These are phyloP conservation scores for Pipistrellus nathusii DNA, from an alignment of 2,797 vertebrate genomes.

Conservation along the genomic window DNA sequence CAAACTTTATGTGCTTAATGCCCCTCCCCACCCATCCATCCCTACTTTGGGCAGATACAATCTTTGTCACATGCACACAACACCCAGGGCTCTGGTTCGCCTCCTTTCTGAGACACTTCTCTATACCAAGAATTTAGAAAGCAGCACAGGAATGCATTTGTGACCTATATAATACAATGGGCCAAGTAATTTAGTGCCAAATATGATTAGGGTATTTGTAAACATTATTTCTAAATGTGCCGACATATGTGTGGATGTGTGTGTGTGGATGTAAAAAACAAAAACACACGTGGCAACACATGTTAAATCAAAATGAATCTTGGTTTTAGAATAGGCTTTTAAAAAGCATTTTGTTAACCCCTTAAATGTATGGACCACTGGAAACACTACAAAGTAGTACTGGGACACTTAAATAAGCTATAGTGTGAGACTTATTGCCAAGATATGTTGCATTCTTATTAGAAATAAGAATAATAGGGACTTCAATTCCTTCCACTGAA, in stretches of 20 bases:
- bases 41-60: not conserved
- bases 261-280: not conserved
- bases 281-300: not conserved
- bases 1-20: not conserved
- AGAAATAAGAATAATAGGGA: not conserved
- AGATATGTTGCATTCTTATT: not conserved
- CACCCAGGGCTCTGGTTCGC: not conserved
- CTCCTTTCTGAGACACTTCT: not conserved
- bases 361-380: not conserved
- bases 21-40: fast-evolving
- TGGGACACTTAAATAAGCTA: not conserved
- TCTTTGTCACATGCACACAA: not conserved
- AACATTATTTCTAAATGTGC: not conserved
- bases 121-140: not conserved
- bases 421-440: not conserved
- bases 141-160: not conserved
- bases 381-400: not conserved
- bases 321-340: not conserved
- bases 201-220: not conserved
- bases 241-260: not conserved
- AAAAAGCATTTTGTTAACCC: not conserved
- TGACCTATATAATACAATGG: not conserved
- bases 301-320: not conserved
- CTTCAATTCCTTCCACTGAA: not conserved
- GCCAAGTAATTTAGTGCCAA: not conserved